These are phyloP conservation scores for Onychomys arenicola DNA, from an alignment of 2,797 vertebrate genomes.

Conservation along the genomic window DNA sequence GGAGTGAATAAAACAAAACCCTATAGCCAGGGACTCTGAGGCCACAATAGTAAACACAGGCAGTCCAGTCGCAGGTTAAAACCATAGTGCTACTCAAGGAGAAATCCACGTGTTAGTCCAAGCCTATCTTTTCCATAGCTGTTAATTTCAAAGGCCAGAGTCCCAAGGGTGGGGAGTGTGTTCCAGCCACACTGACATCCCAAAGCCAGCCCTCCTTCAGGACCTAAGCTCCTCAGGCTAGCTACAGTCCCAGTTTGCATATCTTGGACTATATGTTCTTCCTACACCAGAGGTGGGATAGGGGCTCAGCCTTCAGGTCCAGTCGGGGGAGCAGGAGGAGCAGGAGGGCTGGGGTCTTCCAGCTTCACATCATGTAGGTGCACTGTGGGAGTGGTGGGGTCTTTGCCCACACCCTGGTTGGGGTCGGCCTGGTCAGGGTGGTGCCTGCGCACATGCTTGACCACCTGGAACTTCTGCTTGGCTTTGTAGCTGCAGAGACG, in stretches of 20 bases:
- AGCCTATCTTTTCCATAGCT: constrained; percentile 45
- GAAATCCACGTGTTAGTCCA: constrained; percentile 40
- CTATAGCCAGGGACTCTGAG: neutral
- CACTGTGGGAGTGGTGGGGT: constrained; percentile 87
- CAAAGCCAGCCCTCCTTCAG: neutral
- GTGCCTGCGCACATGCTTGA: constrained; percentile 95
- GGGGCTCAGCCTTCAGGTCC: constrained; percentile 74
- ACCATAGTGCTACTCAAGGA: constrained; percentile 7
- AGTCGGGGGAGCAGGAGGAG: constrained; percentile 30
- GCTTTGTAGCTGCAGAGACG: constrained; percentile 95
- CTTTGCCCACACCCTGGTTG: constrained; percentile 92
- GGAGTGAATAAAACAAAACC: constrained; percentile 3
- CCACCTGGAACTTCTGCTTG: constrained; percentile 98
- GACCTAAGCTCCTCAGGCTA: neutral
- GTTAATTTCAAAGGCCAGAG: constrained; percentile 29
- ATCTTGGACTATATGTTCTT: neutral
- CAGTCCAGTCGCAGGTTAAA: constrained; percentile 51
- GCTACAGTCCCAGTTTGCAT: neutral
- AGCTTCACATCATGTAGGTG: constrained; percentile 91
- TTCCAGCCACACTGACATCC: neutral
- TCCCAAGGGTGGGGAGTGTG: neutral
- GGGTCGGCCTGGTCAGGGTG: constrained; percentile 90
- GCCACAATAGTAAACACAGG: constrained; percentile 8
- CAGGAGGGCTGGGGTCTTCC: constrained; percentile 72
- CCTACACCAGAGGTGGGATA: neutral